A percentile compares a stretch with the other conserved stretches of the same genome.
Conservation (phyloP, 2,888 invertebrate genomes). For the Andrena chrysosceles region DNA sequence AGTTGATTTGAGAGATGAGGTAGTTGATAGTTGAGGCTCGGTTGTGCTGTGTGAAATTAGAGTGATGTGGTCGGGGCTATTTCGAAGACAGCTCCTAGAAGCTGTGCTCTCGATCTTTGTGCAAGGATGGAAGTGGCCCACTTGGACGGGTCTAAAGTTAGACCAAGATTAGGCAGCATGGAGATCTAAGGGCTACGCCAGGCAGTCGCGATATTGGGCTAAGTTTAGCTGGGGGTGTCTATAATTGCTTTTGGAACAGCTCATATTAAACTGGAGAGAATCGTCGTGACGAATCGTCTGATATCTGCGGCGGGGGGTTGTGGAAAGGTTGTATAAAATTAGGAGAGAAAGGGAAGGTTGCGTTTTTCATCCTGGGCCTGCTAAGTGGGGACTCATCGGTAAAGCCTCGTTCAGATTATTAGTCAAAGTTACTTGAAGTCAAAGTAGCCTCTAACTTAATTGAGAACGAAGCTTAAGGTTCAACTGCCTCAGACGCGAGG, state of each 20-base stretch:
- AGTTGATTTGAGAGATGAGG: too few relatives aligned
- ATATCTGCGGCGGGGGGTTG: neutral
- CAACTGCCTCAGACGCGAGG: too few relatives aligned
- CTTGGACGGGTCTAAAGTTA: constrained; percentile 60
- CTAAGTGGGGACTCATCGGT: too few relatives aligned
- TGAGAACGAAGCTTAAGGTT: too few relatives aligned
- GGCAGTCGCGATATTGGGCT: constrained; percentile 1
- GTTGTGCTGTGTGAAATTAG: too few relatives aligned
- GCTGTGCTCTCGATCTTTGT: constrained; percentile 14
- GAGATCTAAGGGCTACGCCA: constrained; percentile 28
- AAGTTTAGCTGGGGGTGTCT: constrained; percentile 12
- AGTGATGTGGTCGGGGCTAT: neutral
- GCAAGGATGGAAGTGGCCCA: constrained; percentile 46
- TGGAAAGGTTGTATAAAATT: neutral
- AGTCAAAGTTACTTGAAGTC: too few relatives aligned
- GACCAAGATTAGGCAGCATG: constrained; percentile 39
- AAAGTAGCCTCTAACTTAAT: too few relatives aligned
- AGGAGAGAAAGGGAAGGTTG: too few relatives aligned
- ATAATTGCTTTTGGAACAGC: neutral
- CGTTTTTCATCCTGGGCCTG: too few relatives aligned
- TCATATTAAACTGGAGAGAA: neutral
- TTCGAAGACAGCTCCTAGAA: constrained; percentile 26
- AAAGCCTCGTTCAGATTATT: too few relatives aligned
- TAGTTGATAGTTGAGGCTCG: too few relatives aligned
- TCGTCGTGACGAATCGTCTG: neutral